Evolutionary conservation across 2,113 vertebrate genomes (phyloP).

Genomic region (Microcebus ravelobensis): DNA sequence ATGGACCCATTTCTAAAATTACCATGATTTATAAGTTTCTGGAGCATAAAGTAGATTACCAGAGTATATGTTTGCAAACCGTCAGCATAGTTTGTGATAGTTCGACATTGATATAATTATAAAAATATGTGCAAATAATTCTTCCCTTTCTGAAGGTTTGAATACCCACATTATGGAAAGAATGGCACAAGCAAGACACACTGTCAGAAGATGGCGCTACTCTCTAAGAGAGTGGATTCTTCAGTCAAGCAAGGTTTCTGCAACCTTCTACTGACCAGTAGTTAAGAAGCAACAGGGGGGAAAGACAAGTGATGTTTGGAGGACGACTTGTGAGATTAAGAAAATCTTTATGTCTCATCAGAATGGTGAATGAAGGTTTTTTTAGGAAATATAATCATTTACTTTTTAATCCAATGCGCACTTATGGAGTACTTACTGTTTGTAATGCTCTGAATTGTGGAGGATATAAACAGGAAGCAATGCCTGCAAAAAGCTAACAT

Average conservation of each 20-base stretch:
- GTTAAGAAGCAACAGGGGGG: not conserved
- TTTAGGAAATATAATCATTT: not conserved
- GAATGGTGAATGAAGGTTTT: not conserved
- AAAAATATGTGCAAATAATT: not conserved
- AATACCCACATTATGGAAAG: not conserved
- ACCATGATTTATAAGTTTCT: slow-evolving; percentile 5
- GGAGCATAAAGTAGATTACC: not conserved
- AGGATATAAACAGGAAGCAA: not conserved
- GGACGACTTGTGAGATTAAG: not conserved
- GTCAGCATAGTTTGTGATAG: not conserved
- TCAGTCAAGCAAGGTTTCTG: not conserved
- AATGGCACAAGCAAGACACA: not conserved
- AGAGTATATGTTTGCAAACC: not conserved
- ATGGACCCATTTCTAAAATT: not conserved
- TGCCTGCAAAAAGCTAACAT: not conserved
- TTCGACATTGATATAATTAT: not conserved
- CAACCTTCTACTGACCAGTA: not conserved
- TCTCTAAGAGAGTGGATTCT: not conserved
- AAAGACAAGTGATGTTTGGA: not conserved
- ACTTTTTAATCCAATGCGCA: not conserved
- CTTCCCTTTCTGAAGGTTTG: not conserved
- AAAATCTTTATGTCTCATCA: not conserved
- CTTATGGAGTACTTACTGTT: not conserved
- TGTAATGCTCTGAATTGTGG: not conserved
- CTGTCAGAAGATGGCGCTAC: not conserved